These are phyloP conservation scores for Dorcus hopei DNA, from an alignment of 2,888 invertebrate species.

Conservation along the genomic window DNA sequence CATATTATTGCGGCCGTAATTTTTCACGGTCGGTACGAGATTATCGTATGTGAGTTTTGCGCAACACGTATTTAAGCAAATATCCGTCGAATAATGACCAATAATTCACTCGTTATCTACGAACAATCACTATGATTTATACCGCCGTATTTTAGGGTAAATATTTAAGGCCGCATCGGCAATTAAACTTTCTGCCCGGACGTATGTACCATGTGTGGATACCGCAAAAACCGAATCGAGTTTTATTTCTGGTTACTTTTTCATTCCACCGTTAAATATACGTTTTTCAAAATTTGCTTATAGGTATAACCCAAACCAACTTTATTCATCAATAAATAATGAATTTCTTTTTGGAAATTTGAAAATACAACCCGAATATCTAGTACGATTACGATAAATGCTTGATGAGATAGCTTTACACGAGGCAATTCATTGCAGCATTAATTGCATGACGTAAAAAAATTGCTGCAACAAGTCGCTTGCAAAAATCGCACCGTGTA, in stretches of 20 bases:
- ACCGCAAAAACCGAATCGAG: background rate
- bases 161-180: conserved; percentile 17
- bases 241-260: conserved; percentile 4
- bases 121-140: conserved; percentile 28
- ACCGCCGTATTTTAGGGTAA: conserved; percentile 21
- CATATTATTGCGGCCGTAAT: conserved; percentile 22
- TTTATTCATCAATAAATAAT: too few species aligned
- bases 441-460: too few species aligned
- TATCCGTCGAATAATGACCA: conserved; percentile 24
- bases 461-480: too few species aligned
- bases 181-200: conserved; percentile 19
- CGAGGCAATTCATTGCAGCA: too few species aligned
- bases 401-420: too few species aligned
- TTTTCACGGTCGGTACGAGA: conserved; percentile 22
- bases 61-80: conserved; percentile 27
- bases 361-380: too few species aligned
- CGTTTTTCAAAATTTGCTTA: background rate
- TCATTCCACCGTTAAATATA: background rate
- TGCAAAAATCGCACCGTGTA: too few species aligned
- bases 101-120: conserved; percentile 26
- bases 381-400: too few species aligned
- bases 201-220: background rate
- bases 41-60: conserved; percentile 18
- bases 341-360: too few species aligned
- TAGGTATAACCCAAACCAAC: background rate